Base-by-base conservation (phyloP, 2,113 vertebrate genomes). In the Hyperopisus bebe region DNA sequence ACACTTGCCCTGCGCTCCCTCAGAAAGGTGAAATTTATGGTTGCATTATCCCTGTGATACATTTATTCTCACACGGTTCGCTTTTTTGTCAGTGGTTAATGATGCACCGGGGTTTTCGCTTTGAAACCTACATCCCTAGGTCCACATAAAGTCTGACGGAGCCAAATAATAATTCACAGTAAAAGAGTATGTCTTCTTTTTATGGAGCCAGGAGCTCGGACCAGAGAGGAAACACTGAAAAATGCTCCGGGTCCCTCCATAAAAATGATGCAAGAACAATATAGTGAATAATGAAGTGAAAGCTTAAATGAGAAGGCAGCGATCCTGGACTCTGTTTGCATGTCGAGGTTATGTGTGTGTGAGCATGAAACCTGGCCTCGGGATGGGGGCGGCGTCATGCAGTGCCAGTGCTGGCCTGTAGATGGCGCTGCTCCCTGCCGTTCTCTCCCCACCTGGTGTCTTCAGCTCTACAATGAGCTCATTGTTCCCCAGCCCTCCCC, bases 371-470 rank as follows among this genome's bases (percentile, higher is more conserved):
- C 10, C 42, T n/a, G 42, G 19, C 44, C 85, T 51, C 4, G 2
- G 85, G n/a, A 86, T 11, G 15, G 8, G 47, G 84, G 10, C 0
- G 24, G 47, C 2, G 19, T 19, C 39, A 35, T 15, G 42, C 27
- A 86, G 90, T 17, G 6, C 62, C 39, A 74, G 88, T 50, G 51
- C 27, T 47, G 85, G 95, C 97, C 98, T 98, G 98, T 98, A 99
- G 98, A 96, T 98, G 98, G 98, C 93, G 97, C 97, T 98, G 91
- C 94, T 95, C 95, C 96, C 98, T 98, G 94, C 97, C 51, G 93
- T 97, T 98, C 95, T 88, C 88, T 89, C 70, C 70, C 47, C 85
- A 93, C 93, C 44, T 48, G 83, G 27, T 90, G 1, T 91, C 88
- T 13, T 51, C 0, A 83, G 87, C 92, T 92, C 94, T 92, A 97